Percentiles rank a stretch among this genome's conserved stretches.
Evolutionary conservation across 2,888 invertebrate genomes (phyloP).

Genomic region (Prostheceraeus crozeri): DNA sequence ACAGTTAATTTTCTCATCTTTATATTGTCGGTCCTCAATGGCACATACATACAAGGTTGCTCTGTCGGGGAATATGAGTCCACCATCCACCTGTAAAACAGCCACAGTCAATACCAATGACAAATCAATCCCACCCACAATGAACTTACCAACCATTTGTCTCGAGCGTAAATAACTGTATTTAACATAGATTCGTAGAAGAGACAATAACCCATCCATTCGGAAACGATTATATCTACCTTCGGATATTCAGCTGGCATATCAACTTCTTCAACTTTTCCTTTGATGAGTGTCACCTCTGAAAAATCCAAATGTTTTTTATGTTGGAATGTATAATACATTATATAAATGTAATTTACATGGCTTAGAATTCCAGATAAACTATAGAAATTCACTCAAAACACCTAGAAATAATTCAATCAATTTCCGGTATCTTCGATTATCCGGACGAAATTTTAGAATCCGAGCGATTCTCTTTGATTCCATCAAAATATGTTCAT

Average conservation of each 20-base stretch:
- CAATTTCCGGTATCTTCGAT: too few species aligned
- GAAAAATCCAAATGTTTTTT: too few species aligned
- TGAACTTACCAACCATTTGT: constrained; percentile 75
- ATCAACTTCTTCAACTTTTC: constrained; percentile 82
- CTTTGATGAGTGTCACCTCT: constrained; percentile 42
- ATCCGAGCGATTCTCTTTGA: too few species aligned
- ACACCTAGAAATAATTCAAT: too few species aligned
- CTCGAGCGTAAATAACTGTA: constrained; percentile 92
- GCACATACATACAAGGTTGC: constrained; percentile 84
- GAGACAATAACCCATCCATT: constrained; percentile 77
- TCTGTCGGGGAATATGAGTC: constrained; percentile 81
- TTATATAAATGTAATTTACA: neutral
- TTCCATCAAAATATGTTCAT: too few species aligned
- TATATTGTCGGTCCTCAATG: constrained; percentile 86
- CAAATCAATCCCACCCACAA: neutral
- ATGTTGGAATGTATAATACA: too few species aligned
- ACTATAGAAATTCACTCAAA: too few species aligned
- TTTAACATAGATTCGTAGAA: constrained; percentile 99
- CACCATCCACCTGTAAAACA: constrained; percentile 65
- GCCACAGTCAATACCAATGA: constrained; percentile 32
- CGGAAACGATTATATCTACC: constrained; percentile 82
- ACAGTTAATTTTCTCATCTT: constrained; percentile 99
- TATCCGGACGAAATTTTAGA: too few species aligned
- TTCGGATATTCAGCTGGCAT: constrained; percentile 77
- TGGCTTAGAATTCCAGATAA: neutral